Percentiles rank a stretch among this genome's conserved stretches.
Evolutionary conservation across 2,888 invertebrate species (phyloP).

Genomic region (Ethmia dodecea): DNA sequence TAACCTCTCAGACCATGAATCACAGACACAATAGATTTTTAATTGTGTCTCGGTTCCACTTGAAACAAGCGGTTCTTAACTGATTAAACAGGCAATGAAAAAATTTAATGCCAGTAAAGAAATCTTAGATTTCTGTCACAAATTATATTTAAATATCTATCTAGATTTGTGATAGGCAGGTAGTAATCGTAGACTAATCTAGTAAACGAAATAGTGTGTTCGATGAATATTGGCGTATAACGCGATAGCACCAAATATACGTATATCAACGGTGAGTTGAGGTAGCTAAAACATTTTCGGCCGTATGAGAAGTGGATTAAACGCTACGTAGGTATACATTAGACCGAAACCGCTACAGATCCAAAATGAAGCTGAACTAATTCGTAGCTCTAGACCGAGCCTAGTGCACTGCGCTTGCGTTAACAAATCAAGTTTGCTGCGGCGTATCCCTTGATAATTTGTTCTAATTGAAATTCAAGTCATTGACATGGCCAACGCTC

Average conservation of each 20-base stretch:
- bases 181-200: too few relatives aligned
- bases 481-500: slow-evolving; percentile 78
- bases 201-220: too few relatives aligned
- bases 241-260: not conserved
- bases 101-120: too few relatives aligned
- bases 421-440: slow-evolving; percentile 69
- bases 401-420: slow-evolving; percentile 40
- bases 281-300: slow-evolving; percentile 6
- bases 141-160: too few relatives aligned
- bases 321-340: slow-evolving; percentile 6
- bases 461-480: slow-evolving; percentile 84
- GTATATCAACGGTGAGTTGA: slow-evolving; percentile 2
- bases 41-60: too few relatives aligned
- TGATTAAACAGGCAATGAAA: too few relatives aligned
- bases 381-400: slow-evolving; percentile 21
- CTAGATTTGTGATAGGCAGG: too few relatives aligned
- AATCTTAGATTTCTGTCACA: too few relatives aligned
- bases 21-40: too few relatives aligned
- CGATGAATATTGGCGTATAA: too few relatives aligned
- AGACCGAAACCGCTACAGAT: slow-evolving; percentile 11
- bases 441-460: slow-evolving; percentile 76
- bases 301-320: slow-evolving; percentile 16
- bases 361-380: slow-evolving; percentile 24
- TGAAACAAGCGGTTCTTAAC: too few relatives aligned
- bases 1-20: too few relatives aligned